Percentiles rank a stretch among this genome's conserved stretches.
phyloP scores from a whole-genome alignment of 2,113 vertebrate species.

The Penelope pileata region DNA sequence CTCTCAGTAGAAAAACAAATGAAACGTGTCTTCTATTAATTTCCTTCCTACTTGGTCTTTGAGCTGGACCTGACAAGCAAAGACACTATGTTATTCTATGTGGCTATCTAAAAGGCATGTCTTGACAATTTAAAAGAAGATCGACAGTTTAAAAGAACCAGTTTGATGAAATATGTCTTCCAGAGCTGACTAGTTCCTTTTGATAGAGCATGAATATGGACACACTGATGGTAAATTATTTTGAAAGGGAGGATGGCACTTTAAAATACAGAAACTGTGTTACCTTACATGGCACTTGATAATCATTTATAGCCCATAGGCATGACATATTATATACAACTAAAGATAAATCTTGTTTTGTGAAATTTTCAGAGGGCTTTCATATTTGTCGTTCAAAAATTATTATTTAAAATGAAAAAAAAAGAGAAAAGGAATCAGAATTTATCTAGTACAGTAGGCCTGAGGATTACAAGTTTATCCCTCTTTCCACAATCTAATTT shows the following conservation, averaged over 20 bases:
- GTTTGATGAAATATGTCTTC: not conserved
- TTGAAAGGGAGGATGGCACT: not conserved
- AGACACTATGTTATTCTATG: not conserved
- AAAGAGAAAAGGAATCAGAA: not conserved
- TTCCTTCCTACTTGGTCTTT: not conserved
- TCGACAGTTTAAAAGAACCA: not conserved
- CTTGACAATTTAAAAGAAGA: not conserved
- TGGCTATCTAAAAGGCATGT: not conserved
- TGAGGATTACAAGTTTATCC: slow-evolving; percentile 32
- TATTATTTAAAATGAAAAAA: not conserved
- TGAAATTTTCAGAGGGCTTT: slow-evolving; percentile 5
- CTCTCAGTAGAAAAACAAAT: not conserved
- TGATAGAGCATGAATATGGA: not conserved
- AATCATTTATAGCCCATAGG: not conserved
- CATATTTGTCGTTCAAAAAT: slow-evolving; percentile 22
- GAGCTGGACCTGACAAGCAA: not conserved
- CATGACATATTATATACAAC: not conserved
- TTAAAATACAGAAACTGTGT: not conserved
- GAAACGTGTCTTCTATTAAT: not conserved
- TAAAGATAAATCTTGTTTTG: slow-evolving; percentile 17
- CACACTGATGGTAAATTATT: not conserved
- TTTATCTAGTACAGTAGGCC: not conserved
- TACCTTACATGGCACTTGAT: not conserved
- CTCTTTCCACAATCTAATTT: not conserved
- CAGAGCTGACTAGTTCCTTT: not conserved